These are phyloP conservation scores for Drosophila mettleri DNA, from an alignment of 2,888 invertebrate species.

Conservation along the genomic window DNA sequence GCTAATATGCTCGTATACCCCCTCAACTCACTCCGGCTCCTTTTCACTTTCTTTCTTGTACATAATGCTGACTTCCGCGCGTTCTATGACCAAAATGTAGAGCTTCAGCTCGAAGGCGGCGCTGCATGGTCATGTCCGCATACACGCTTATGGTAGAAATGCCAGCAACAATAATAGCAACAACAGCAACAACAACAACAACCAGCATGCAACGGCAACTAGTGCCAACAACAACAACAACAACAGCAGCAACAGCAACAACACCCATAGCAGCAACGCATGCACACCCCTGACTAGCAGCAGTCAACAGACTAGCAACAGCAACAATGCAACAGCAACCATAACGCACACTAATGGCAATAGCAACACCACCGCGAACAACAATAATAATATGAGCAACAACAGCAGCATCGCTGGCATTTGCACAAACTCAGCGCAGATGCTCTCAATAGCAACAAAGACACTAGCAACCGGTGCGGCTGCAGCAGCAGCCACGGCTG, in stretches of 20 bases:
- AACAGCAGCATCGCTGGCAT: slow-evolving; percentile 46
- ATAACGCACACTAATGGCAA: slow-evolving; percentile 41
- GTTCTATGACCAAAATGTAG: slow-evolving; percentile 82
- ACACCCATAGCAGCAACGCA: slow-evolving; percentile 52
- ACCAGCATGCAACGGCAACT: slow-evolving; percentile 51
- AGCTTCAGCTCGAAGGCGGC: slow-evolving; percentile 90
- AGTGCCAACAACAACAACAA: slow-evolving; percentile 44
- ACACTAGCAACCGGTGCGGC: slow-evolving; percentile 2
- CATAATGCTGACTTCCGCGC: slow-evolving; percentile 33
- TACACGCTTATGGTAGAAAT: slow-evolving; percentile 86
- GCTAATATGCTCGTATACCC: slow-evolving; percentile 4
- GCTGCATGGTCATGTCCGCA: slow-evolving; percentile 88
- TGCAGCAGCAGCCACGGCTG: slow-evolving; percentile 16
- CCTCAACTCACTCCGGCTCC: not conserved
- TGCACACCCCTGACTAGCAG: slow-evolving; percentile 34
- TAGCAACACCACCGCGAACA: slow-evolving; percentile 58
- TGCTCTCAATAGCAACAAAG: slow-evolving; percentile 57
- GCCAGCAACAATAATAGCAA: slow-evolving; percentile 67
- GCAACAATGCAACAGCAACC: slow-evolving; percentile 57
- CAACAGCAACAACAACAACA: slow-evolving; percentile 55
- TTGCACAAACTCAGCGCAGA: slow-evolving; percentile 84
- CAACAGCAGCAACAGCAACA: slow-evolving; percentile 36
- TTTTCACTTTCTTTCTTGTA: slow-evolving; percentile 51
- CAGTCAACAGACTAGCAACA: slow-evolving; percentile 45
- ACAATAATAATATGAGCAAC: slow-evolving; percentile 39